Evolutionary conservation across 2,888 invertebrate species (phyloP), one percentile per base, ranked within the genome.

Genomic region (Campopleginae sp.): DNA sequence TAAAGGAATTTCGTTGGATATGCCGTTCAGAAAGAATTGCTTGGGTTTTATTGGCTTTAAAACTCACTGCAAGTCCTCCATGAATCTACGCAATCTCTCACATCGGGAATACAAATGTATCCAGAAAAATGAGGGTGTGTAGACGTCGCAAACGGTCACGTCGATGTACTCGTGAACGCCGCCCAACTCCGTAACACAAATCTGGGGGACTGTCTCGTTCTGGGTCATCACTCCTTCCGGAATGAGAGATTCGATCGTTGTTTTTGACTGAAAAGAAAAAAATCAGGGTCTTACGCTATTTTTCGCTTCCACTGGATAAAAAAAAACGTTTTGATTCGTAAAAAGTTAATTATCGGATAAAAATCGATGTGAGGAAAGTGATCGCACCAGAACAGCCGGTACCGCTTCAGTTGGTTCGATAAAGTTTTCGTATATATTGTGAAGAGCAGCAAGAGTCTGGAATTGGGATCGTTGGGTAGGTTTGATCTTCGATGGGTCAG

Each of bases 71-170:
- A 93, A 71, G 0, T 89, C 83, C 1, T 75, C n/a, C 93, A 93
- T 93, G 27, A 93, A 82, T 19, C 17, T 42, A 0, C 87, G 80
- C 38, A 93, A 89, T 19, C 61, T 77, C 0, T 70, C 82, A n/a
- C 78, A 71, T 4, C 89, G 89, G 63, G 89, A 88, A 0, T 89
- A 82, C 14, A 91, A 85, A 2, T 89, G 91, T 78, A 93, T 86
- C 93, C 93, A 93, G 71, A 93, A 93, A 51, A 93, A 92, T 0
- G 91, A 90, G 1, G 93, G 93, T 2, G 91, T 90, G 54, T 91
- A 93, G 14, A 92, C 86, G 81, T 93, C 93, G 8, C 88, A 89
- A 38, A 93, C 85, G 23, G 87, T 46, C 31, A 92, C 90, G 82
- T 91, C 90, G 23, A 86, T 31, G 27, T 80, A 88, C 3, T 88